Percentiles rank a stretch among this genome's conserved stretches.
Evolutionary conservation across 2,113 vertebrate species (phyloP).

Genomic region (Hyla sarda): DNA sequence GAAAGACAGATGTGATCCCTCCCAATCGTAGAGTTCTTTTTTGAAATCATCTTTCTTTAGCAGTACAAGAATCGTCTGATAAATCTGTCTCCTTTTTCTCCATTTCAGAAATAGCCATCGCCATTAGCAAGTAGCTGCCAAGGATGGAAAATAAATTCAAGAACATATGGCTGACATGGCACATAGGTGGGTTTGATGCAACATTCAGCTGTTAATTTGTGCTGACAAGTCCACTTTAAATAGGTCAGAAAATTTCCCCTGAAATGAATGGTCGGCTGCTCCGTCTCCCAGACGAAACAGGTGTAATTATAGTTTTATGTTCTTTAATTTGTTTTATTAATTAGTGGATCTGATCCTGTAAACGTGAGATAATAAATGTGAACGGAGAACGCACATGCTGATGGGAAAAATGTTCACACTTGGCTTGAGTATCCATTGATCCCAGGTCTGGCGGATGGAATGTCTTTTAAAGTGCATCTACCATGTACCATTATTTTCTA

Average conservation of each 20-base stretch:
- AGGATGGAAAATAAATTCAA: conserved; percentile 14
- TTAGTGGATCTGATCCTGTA: not conserved
- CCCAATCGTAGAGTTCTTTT: not conserved
- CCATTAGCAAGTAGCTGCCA: conserved; percentile 28
- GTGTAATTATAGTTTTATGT: not conserved
- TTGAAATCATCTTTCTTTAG: not conserved
- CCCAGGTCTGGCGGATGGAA: not conserved
- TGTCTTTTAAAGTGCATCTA: not conserved
- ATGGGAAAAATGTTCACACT: not conserved
- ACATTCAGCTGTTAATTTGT: conserved; percentile 24
- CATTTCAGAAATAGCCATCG: not conserved
- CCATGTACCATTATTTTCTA: not conserved
- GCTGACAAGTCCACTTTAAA: conserved; percentile 28
- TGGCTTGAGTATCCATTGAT: not conserved
- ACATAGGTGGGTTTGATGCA: conserved; percentile 33
- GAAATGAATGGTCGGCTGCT: conserved; percentile 4
- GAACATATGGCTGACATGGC: conserved; percentile 24
- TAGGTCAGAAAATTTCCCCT: conserved; percentile 9
- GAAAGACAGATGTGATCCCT: not conserved
- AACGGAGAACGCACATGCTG: not conserved
- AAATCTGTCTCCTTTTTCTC: conserved; percentile 2
- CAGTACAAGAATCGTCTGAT: not conserved
- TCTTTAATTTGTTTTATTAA: conserved; percentile 1
- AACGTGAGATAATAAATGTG: not conserved
- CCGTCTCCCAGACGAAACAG: not conserved